Evolutionary conservation across 2,797 vertebrate genomes (phyloP).

Genomic region (Varecia variegata): DNA sequence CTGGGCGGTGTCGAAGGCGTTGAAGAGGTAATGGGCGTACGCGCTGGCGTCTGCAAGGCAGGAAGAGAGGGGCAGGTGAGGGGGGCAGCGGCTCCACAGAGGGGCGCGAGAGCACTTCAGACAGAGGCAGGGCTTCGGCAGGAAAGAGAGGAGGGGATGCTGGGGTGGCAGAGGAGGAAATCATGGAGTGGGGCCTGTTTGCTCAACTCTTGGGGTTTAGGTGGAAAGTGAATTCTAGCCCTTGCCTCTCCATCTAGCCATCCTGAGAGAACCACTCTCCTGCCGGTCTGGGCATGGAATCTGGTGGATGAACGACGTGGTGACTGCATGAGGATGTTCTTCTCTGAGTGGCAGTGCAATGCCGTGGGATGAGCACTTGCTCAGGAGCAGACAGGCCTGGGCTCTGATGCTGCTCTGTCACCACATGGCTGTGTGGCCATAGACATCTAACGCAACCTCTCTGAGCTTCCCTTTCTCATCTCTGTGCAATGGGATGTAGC

Average conservation of each 20-base stretch:
- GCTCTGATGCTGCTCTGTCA: not conserved
- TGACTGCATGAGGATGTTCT: not conserved
- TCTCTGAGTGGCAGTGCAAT: fast-evolving
- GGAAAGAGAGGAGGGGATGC: not conserved
- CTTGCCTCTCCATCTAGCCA: not conserved
- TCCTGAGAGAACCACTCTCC: not conserved
- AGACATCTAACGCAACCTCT: not conserved
- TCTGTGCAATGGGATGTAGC: not conserved
- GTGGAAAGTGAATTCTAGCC: not conserved
- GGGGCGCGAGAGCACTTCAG: not conserved
- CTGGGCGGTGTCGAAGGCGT: slow-evolving; percentile 94
- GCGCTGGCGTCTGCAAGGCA: slow-evolving; percentile 94
- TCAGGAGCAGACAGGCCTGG: not conserved
- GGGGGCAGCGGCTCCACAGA: not conserved
- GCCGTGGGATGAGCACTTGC: not conserved
- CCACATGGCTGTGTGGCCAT: not conserved
- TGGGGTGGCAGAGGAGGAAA: not conserved
- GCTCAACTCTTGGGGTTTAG: not conserved
- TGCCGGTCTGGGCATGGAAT: too few relatives aligned
- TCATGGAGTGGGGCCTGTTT: too few relatives aligned
- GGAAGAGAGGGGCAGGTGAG: not conserved
- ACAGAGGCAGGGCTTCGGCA: not conserved
- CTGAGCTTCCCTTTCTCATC: not conserved
- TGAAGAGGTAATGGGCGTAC: slow-evolving; percentile 98
- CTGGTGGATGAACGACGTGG: not conserved